These are phyloP conservation scores for Clarias magur DNA, from an alignment of 2,113 vertebrate genomes.

Conservation along the genomic window DNA sequence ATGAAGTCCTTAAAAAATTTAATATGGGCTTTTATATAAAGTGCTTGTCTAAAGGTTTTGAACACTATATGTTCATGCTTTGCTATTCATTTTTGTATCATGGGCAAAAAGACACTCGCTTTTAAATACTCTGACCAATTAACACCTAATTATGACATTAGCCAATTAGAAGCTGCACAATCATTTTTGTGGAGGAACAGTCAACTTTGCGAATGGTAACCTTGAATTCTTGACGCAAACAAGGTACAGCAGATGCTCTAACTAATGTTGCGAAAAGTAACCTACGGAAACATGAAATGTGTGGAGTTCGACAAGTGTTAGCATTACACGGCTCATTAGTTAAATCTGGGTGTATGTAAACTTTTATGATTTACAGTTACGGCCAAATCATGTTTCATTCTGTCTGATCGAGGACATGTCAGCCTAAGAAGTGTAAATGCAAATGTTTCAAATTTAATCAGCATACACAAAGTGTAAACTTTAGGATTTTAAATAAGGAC, in stretches of 20 bases:
- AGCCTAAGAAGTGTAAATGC: neutral
- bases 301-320: neutral
- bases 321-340: no score
- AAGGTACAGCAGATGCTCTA: no score
- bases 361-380: neutral
- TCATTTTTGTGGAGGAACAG: neutral
- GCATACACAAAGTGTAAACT: neutral
- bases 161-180: neutral
- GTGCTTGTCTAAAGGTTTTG: neutral
- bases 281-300: neutral
- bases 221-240: neutral
- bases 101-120: neutral
- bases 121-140: neutral
- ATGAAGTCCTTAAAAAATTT: slow-evolving; percentile 1
- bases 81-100: neutral
- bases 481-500: neutral
- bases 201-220: neutral
- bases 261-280: no score
- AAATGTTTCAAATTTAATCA: neutral
- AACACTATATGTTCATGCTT: neutral
- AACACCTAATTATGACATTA: neutral
- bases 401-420: neutral
- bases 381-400: neutral
- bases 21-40: neutral
- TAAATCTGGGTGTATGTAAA: neutral